Percentiles rank a stretch among this genome's conserved stretches.
Conservation (phyloP, 2,888 invertebrate genomes). For the Phania funesta region DNA sequence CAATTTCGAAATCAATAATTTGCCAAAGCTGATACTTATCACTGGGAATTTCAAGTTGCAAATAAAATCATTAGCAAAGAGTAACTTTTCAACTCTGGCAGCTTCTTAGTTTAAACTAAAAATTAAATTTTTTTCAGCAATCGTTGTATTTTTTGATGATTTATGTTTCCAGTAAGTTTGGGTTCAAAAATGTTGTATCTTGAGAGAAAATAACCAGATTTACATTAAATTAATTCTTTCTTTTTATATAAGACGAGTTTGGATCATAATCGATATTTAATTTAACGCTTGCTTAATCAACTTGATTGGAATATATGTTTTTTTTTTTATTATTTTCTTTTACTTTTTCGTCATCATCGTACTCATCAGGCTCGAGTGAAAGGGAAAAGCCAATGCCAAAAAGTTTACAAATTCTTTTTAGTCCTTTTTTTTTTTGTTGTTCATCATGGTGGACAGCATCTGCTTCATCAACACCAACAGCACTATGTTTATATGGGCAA, state of each 20-base stretch:
- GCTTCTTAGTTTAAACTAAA: no score
- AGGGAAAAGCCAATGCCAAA: constrained; percentile 40
- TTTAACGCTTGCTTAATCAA: constrained; percentile 71
- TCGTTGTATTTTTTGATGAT: no score
- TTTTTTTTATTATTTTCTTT: constrained; percentile 32
- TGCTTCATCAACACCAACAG: constrained; percentile 20
- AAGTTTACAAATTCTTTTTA: constrained; percentile 16
- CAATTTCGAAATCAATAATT: constrained; percentile 53
- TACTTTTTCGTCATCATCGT: constrained; percentile 25
- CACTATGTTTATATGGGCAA: constrained; percentile 18
- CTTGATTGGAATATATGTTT: constrained; percentile 66
- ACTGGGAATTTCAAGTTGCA: background rate
- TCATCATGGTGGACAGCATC: constrained; percentile 31
- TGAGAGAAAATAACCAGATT: background rate
- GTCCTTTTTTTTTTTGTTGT: constrained; percentile 36
- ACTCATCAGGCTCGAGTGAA: constrained; percentile 1
- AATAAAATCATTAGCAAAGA: background rate
- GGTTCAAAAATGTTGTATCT: background rate
- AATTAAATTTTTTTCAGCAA: no score
- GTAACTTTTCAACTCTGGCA: no score
- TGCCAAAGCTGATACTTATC: background rate
- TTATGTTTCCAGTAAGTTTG: background rate
- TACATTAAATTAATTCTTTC: background rate
- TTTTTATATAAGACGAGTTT: constrained; percentile 30
- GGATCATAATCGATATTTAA: constrained; percentile 70